Conservation (phyloP, 1,140 invertebrate species). For the Vanessa tameamea region DNA sequence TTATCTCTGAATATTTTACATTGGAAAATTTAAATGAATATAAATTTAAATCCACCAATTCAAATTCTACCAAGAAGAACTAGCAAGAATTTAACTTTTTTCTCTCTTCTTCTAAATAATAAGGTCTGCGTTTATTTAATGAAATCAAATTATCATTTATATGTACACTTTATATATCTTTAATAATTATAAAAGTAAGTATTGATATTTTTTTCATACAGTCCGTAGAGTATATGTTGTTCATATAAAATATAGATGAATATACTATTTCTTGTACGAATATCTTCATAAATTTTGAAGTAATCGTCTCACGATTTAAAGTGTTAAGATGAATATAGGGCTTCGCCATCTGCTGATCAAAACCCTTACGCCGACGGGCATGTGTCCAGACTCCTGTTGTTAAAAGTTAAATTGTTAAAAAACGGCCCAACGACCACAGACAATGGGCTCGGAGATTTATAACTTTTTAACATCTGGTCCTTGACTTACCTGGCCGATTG, state of each 20-base stretch:
- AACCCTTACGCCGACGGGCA: constrained; percentile 40
- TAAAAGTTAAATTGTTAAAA: constrained; percentile 57
- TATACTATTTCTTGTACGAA: background rate
- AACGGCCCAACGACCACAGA: constrained; percentile 52
- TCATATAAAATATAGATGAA: background rate
- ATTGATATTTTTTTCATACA: too few relatives aligned
- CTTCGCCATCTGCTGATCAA: constrained; percentile 51
- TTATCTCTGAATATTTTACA: too few relatives aligned
- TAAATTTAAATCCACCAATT: too few relatives aligned
- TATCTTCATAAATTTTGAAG: background rate
- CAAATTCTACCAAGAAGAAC: too few relatives aligned
- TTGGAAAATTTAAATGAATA: too few relatives aligned
- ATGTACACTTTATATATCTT: too few relatives aligned
- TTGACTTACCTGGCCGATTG: constrained; percentile 44
- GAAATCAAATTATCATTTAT: background rate
- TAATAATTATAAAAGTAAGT: too few relatives aligned
- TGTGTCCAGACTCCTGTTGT: constrained; percentile 52
- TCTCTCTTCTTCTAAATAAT: too few relatives aligned
- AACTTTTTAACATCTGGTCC: constrained; percentile 59
- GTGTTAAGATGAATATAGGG: constrained; percentile 31
- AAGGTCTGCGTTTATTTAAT: background rate
- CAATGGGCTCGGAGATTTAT: constrained; percentile 66
- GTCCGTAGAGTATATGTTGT: too few relatives aligned
- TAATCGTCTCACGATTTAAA: constrained; percentile 7
- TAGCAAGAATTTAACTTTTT: too few relatives aligned